Percentiles rank a stretch among this genome's conserved stretches.
phyloP scores from a whole-genome alignment of 2,797 vertebrate genomes.

The Rhinella marina region DNA sequence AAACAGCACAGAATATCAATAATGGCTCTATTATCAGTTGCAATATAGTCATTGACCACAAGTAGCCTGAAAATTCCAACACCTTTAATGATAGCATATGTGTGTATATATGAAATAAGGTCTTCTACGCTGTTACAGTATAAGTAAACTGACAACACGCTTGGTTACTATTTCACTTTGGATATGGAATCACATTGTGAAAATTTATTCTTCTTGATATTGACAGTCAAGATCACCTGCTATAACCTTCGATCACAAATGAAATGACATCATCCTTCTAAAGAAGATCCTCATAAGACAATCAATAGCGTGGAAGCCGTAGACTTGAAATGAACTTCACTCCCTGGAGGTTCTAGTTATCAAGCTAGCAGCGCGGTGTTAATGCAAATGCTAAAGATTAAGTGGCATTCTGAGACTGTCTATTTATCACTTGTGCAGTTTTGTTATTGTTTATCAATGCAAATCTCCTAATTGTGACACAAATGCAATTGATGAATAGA shows the following conservation, averaged over 20 bases:
- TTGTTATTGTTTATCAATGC: slow-evolving; percentile 59
- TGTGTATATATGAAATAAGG: not conserved
- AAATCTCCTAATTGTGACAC: slow-evolving; percentile 59
- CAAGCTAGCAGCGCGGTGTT: slow-evolving; percentile 38
- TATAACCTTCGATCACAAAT: slow-evolving; percentile 39
- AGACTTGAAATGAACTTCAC: slow-evolving; percentile 53
- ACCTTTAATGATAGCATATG: too few relatives aligned
- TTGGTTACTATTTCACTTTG: not conserved
- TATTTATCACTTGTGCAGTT: slow-evolving; percentile 51
- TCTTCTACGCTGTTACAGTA: not conserved
- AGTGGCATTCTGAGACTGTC: slow-evolving; percentile 50
- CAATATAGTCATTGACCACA: too few relatives aligned
- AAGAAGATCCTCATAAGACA: slow-evolving; percentile 49
- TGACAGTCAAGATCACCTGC: slow-evolving; percentile 32
- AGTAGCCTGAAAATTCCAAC: too few relatives aligned
- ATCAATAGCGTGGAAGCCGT: slow-evolving; percentile 41
- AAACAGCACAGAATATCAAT: too few relatives aligned
- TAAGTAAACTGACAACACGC: not conserved
- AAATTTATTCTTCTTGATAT: slow-evolving; percentile 31
- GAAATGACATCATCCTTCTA: slow-evolving; percentile 45
- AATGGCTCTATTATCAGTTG: too few relatives aligned
- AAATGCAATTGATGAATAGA: slow-evolving; percentile 58
- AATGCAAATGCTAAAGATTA: slow-evolving; percentile 56
- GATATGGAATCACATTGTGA: slow-evolving; percentile 5
- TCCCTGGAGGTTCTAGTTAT: slow-evolving; percentile 51